Evolutionary conservation across 2,113 vertebrate genomes (phyloP).

Genomic region (Eptatretus burgeri): DNA sequence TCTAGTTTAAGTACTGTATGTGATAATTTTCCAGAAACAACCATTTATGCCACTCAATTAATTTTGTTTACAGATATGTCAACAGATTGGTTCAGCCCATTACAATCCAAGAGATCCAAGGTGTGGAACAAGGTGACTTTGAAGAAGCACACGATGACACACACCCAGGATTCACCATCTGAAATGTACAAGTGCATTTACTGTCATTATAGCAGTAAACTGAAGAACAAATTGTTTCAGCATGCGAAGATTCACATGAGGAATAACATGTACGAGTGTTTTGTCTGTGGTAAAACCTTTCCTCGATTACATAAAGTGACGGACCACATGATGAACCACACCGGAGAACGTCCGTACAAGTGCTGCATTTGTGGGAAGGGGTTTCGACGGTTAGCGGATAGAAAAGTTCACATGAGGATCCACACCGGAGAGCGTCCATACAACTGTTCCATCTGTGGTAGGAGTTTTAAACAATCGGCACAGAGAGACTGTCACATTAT

Average conservation of each 20-base stretch:
- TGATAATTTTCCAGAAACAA: too few relatives aligned
- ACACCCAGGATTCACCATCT: too few relatives aligned
- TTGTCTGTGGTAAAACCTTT: constrained; percentile 56
- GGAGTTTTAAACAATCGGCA: constrained; percentile 10
- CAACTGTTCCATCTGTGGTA: constrained; percentile 1
- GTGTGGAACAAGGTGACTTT: too few relatives aligned
- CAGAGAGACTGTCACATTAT: constrained; percentile 16
- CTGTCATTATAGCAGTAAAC: too few relatives aligned
- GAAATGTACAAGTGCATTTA: too few relatives aligned
- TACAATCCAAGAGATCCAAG: too few relatives aligned
- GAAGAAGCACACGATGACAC: too few relatives aligned
- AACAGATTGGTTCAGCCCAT: too few relatives aligned
- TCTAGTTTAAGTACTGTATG: too few relatives aligned
- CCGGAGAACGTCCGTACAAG: constrained; percentile 33
- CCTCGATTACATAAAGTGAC: constrained; percentile 55
- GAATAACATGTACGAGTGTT: constrained; percentile 36
- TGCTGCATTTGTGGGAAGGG: constrained; percentile 29
- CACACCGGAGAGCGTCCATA: constrained; percentile 1
- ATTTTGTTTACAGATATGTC: too few relatives aligned
- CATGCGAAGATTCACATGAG: constrained; percentile 68
- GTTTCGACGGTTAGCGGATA: constrained; percentile 79
- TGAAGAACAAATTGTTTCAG: too few relatives aligned
- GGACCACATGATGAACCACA: constrained; percentile 59
- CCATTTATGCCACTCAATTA: too few relatives aligned
- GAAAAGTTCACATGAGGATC: constrained; percentile 33